Evolutionary conservation across 1,140 invertebrate genomes (phyloP).

Genomic region (Lepeophtheirus salmonis): DNA sequence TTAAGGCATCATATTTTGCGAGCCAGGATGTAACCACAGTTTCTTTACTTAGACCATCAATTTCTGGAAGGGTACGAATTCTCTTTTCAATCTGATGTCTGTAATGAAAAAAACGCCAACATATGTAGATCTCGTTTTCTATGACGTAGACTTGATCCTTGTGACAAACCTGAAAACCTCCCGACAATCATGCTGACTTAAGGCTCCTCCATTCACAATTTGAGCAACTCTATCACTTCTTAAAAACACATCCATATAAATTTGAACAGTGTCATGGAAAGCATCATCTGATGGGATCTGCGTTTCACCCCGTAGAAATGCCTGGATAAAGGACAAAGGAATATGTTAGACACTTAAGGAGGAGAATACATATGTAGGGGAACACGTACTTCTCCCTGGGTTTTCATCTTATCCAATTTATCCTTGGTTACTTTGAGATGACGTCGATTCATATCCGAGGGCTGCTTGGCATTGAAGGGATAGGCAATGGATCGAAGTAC

Average conservation of each 20-base stretch:
- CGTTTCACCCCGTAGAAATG: constrained; percentile 80
- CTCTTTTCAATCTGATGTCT: constrained; percentile 18
- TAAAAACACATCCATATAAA: constrained; percentile 90
- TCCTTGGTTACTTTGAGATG: constrained; percentile 87
- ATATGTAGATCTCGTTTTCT: neutral
- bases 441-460: constrained; percentile 82
- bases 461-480: constrained; percentile 98
- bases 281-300: constrained; percentile 97
- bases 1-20: constrained; percentile 97
- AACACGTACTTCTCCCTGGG: constrained; percentile 70
- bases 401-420: constrained; percentile 83
- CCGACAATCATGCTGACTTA: constrained; percentile 91
- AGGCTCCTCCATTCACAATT: constrained; percentile 91
- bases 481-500: constrained; percentile 89
- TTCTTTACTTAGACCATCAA: constrained; percentile 97
- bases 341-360: neutral
- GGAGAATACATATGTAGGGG: too few relatives aligned
- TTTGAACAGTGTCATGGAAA: constrained; percentile 94
- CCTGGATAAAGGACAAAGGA: constrained; percentile 32
- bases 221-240: constrained; percentile 66
- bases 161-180: constrained; percentile 91
- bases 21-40: constrained; percentile 97
- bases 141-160: too few relatives aligned
- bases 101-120: neutral
- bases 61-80: constrained; percentile 74